Conservation (phyloP, 2,888 invertebrate species). For the Kuschelorhynchus macadamiae region DNA sequence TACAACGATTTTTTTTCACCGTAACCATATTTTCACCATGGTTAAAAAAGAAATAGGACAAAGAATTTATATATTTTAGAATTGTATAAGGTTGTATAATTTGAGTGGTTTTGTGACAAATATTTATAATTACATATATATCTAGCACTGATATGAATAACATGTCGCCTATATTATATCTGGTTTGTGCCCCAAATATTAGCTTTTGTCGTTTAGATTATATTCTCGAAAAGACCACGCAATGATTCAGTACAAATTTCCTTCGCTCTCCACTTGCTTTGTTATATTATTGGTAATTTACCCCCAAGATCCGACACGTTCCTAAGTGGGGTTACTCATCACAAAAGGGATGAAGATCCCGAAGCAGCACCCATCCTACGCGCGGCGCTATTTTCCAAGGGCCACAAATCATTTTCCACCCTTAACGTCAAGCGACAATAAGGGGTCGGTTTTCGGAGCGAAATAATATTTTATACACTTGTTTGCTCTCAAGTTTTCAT, state of each 20-base stretch:
- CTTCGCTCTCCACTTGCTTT: conserved; percentile 39
- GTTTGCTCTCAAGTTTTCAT: conserved; percentile 44
- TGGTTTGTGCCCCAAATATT: neutral
- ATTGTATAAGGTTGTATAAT: no score
- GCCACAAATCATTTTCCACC: conserved; percentile 50
- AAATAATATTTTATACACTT: conserved; percentile 44
- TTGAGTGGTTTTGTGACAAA: no score
- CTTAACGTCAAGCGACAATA: conserved; percentile 45
- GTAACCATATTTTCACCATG: no score
- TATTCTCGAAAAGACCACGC: conserved; percentile 32
- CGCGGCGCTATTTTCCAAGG: conserved; percentile 44
- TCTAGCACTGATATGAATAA: no score
- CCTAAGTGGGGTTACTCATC: conserved; percentile 48
- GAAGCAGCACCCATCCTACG: conserved; percentile 28
- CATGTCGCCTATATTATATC: no score
- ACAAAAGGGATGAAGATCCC: conserved; percentile 49
- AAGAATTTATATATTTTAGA: no score
- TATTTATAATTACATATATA: no score
- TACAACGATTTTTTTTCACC: no score
- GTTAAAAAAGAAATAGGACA: no score
- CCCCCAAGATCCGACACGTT: conserved; percentile 47
- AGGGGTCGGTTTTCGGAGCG: conserved; percentile 42
- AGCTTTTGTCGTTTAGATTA: neutral
- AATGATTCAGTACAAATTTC: conserved; percentile 45
- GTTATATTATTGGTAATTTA: conserved; percentile 46